These are phyloP conservation scores for Eupithecia dodoneata DNA, from an alignment of 2,888 invertebrate genomes.

Conservation along the genomic window DNA sequence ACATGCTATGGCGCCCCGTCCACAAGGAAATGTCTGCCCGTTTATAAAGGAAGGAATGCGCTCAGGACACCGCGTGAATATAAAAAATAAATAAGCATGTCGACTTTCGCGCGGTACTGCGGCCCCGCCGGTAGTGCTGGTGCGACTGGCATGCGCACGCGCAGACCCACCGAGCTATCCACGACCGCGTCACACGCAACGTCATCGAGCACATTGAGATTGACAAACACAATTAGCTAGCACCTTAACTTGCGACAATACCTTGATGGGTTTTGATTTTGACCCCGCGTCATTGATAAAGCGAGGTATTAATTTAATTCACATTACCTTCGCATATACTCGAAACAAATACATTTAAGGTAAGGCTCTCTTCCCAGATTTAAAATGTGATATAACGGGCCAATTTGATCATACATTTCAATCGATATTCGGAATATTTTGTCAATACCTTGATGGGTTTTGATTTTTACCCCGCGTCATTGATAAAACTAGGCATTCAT, in stretches of 20 bases:
- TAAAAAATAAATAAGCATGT: constrained; percentile 68
- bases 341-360: too few species aligned
- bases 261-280: constrained; percentile 21
- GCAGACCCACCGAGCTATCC: constrained; percentile 37
- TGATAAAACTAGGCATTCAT: not conserved
- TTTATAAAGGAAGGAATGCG: constrained; percentile 62
- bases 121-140: constrained; percentile 63
- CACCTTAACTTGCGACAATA: constrained; percentile 30
- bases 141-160: constrained; percentile 60
- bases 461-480: constrained; percentile 19
- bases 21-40: constrained; percentile 54
- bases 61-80: constrained; percentile 69
- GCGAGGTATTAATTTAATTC: too few species aligned
- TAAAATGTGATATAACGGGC: too few species aligned
- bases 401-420: too few species aligned
- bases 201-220: constrained; percentile 35
- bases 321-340: too few species aligned
- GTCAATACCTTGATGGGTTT: constrained; percentile 15
- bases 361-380: too few species aligned
- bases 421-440: too few species aligned
- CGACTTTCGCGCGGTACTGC: constrained; percentile 66
- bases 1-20: constrained; percentile 49
- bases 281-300: constrained; percentile 6
- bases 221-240: constrained; percentile 40
- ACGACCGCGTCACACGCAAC: constrained; percentile 35